A percentile compares a stretch with the other conserved stretches of the same genome.
These are phyloP conservation scores for Lytechinus variegatus DNA, from an alignment of 35 echinoderm and acorn worm species.

Conservation along the genomic window DNA sequence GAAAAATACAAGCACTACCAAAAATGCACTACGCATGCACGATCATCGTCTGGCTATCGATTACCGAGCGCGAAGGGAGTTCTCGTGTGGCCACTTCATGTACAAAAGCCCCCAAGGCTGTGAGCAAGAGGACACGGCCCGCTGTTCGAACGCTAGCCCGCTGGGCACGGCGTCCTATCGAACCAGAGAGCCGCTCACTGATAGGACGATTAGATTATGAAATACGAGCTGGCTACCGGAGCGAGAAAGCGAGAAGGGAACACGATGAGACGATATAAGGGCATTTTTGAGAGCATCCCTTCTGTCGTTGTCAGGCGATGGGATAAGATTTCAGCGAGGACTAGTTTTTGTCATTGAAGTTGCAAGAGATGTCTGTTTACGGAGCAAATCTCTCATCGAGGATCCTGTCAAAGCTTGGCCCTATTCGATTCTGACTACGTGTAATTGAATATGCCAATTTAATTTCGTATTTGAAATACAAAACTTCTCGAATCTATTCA, in stretches of 20 bases:
- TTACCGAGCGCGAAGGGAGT: conserved; percentile 17
- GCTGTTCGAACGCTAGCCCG: conserved; percentile 21
- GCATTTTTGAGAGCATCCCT: not conserved
- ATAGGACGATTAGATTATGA: conserved; percentile 47
- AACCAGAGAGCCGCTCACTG: conserved; percentile 45
- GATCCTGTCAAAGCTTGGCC: not conserved
- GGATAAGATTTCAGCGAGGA: not conserved
- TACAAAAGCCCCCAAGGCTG: conserved; percentile 28
- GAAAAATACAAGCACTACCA: not conserved
- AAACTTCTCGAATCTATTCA: conserved; percentile 6
- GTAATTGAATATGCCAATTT: conserved; percentile 20
- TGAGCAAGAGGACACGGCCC: conserved; percentile 3
- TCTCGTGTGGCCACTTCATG: conserved; percentile 26
- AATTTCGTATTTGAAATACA: not conserved
- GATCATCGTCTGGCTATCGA: conserved; percentile 17
- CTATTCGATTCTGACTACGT: conserved; percentile 1
- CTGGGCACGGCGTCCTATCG: conserved; percentile 39
- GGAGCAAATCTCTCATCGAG: not conserved
- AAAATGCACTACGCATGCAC: not conserved
- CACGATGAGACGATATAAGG: conserved; percentile 17
- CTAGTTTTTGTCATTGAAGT: not conserved
- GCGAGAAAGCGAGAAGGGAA: conserved; percentile 21
- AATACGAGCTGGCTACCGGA: conserved; percentile 15
- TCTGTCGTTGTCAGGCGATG: conserved; percentile 7
- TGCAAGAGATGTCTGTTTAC: not conserved